Evolutionary conservation across 2,113 vertebrate genomes (phyloP).

Genomic region (Mustela nigripes): DNA sequence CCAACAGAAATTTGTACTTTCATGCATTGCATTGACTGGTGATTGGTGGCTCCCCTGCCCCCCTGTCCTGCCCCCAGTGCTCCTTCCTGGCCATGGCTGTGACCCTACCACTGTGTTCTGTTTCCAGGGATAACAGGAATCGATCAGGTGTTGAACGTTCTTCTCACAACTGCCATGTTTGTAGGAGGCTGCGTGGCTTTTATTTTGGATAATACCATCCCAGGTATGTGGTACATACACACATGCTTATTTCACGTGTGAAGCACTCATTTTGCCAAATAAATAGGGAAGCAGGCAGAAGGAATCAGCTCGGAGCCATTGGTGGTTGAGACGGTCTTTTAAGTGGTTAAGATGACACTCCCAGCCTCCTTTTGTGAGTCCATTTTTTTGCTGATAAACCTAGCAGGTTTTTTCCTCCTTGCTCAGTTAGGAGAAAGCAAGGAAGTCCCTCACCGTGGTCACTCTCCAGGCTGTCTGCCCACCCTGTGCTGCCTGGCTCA

Average conservation of each 20-base stretch:
- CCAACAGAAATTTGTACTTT: background rate
- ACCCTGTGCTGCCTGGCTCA: background rate
- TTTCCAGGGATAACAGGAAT: slow-evolving; percentile 93
- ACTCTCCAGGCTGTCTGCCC: background rate
- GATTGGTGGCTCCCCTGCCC: too few relatives aligned
- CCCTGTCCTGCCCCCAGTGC: fast-evolving
- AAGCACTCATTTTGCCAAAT: background rate
- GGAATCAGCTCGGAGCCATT: background rate
- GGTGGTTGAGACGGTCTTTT: background rate
- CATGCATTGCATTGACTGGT: background rate
- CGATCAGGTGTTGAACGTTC: slow-evolving; percentile 97
- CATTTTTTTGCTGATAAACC: background rate
- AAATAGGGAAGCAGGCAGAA: background rate
- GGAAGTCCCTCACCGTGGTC: too few relatives aligned
- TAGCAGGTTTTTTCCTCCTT: background rate
- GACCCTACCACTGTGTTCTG: background rate
- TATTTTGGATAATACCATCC: slow-evolving; percentile 98
- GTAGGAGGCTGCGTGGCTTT: slow-evolving; percentile 98
- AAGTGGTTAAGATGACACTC: background rate
- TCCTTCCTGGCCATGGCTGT: background rate
- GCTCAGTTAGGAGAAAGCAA: background rate
- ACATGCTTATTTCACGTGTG: background rate
- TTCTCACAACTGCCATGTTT: slow-evolving; percentile 99
- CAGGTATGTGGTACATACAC: slow-evolving; percentile 87
- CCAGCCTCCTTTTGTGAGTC: background rate